Conservation (phyloP, 1,140 invertebrate genomes). For the Bombus sibiricus region DNA sequence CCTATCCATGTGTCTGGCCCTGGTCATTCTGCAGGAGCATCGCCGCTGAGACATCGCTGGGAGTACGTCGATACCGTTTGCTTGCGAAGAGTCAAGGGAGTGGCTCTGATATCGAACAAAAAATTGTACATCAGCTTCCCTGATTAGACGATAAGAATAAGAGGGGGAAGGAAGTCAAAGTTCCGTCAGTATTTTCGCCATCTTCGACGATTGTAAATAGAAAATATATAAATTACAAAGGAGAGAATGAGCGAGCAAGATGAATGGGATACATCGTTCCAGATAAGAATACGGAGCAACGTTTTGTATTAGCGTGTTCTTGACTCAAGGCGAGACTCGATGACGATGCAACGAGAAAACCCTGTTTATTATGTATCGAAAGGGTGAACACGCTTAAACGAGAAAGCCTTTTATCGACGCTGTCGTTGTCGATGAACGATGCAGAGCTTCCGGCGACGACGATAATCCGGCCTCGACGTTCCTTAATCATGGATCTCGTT, state of each 20-base stretch:
- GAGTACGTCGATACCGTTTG: neutral
- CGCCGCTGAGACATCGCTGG: constrained; percentile 65
- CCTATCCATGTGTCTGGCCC: constrained; percentile 72
- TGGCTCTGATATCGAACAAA: neutral
- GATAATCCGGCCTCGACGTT: constrained; percentile 53
- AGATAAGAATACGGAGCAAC: neutral
- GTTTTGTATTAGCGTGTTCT: constrained; percentile 6
- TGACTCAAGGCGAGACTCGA: constrained; percentile 14
- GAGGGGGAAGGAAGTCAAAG: neutral
- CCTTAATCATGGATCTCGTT: constrained; percentile 39
- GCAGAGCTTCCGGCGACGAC: constrained; percentile 30
- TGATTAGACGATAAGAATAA: neutral
- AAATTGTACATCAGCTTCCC: neutral
- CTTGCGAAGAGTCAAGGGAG: neutral
- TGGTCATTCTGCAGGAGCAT: constrained; percentile 68
- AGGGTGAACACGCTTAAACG: constrained; percentile 5
- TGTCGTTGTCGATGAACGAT: constrained; percentile 30
- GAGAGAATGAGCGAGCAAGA: too few species aligned
- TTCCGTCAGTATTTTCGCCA: constrained; percentile 27
- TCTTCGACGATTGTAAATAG: constrained; percentile 35
- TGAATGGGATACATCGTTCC: neutral
- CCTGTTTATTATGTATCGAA: constrained; percentile 23
- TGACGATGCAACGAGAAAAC: constrained; percentile 19
- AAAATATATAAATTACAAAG: neutral
- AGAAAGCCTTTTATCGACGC: constrained; percentile 26